phyloP scores from a whole-genome alignment of 64 coral and sea anemone genomes.

The Porites australiensis region DNA sequence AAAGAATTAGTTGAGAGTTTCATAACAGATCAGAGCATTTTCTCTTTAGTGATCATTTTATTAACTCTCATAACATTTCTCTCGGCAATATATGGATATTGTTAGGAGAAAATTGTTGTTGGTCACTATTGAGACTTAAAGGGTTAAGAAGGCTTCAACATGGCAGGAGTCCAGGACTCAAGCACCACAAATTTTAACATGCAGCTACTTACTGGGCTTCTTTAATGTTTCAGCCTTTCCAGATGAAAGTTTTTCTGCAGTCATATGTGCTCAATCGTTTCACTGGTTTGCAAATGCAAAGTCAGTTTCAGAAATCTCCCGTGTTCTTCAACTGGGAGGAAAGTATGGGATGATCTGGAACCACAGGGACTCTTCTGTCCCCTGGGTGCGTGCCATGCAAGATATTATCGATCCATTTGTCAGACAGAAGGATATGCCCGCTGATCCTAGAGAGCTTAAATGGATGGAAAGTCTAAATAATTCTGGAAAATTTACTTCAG shows the following conservation, averaged over 20 bases:
- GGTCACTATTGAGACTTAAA: no score
- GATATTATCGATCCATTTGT: slow-evolving; percentile 58
- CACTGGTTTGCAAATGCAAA: slow-evolving; percentile 86
- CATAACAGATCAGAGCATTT: no score
- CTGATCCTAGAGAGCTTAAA: slow-evolving; percentile 42
- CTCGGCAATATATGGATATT: no score
- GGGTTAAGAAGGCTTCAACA: no score
- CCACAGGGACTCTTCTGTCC: slow-evolving; percentile 62
- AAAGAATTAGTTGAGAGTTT: no score
- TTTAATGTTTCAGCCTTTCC: slow-evolving; percentile 57
- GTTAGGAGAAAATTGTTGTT: no score
- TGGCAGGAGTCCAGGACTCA: no score
- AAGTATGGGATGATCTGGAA: slow-evolving; percentile 89
- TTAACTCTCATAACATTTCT: no score
- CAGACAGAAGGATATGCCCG: slow-evolving; percentile 22
- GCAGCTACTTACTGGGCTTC: neutral
- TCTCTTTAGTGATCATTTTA: no score
- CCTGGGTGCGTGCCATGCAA: slow-evolving; percentile 79
- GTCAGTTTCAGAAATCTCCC: slow-evolving; percentile 82
- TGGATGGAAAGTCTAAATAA: slow-evolving; percentile 54
- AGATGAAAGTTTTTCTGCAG: slow-evolving; percentile 56
- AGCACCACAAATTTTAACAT: neutral
- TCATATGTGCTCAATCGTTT: slow-evolving; percentile 85
- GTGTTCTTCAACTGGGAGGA: slow-evolving; percentile 81
- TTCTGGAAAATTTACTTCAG: slow-evolving; percentile 71